Conservation (phyloP, 2,797 vertebrate genomes). For the Garrulus glandarius region DNA sequence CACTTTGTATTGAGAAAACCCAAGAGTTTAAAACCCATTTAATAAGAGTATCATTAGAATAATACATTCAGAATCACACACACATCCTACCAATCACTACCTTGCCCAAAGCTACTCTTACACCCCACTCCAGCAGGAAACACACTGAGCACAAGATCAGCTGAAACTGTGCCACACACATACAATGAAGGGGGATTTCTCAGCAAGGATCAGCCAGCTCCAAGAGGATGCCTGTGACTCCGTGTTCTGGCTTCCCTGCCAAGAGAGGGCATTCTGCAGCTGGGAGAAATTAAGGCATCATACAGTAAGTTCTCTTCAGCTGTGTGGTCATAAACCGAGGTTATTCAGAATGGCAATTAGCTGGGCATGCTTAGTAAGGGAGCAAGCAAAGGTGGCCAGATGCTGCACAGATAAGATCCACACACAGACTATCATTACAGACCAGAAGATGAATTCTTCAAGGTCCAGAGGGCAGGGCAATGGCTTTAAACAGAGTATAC, state of each 20-base stretch:
- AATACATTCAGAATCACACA: background rate
- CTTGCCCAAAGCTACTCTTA: background rate
- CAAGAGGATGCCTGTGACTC: background rate
- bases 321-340: background rate
- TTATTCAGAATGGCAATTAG: constrained; percentile 62
- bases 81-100: background rate
- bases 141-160: background rate
- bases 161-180: fast-evolving
- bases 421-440: constrained; percentile 35
- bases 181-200: fast-evolving
- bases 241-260: background rate
- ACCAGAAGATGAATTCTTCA: constrained; percentile 48
- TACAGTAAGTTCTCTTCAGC: background rate
- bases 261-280: constrained; percentile 39
- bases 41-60: background rate
- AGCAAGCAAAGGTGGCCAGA: constrained; percentile 61
- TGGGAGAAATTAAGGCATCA: background rate
- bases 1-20: background rate
- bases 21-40: background rate
- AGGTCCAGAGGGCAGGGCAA: background rate
- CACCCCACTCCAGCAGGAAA: background rate
- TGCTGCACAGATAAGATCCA: constrained; percentile 57
- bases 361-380: constrained; percentile 27
- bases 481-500: background rate
- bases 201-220: background rate